Evolutionary conservation across 2,888 invertebrate genomes (phyloP), one percentile per base, ranked within the genome.

Genomic region (Hydraecia micacea): DNA sequence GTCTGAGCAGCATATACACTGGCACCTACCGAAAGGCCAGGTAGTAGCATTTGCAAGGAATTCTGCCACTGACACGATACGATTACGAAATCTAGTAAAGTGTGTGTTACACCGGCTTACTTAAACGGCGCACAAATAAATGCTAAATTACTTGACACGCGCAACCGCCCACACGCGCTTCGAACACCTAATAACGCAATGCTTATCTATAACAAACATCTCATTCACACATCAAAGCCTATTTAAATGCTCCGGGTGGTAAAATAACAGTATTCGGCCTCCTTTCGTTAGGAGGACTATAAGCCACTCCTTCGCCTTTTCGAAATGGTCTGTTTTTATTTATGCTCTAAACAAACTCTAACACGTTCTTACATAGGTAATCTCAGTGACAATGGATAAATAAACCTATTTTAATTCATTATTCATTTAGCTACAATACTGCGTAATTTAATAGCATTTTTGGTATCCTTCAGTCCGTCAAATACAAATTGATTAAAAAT

Each of bases 161-260:
- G 71, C 60, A 32, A 58, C 66, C 68, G 11, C 81, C 83, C 67
- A 84, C 86, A 80, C 83, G 79, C 79, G 70, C 28, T 73, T 73
- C 25, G 25, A 73, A 63, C 75, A 78, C 36, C 32, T 78, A 84
- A 87, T 87, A 89, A 83, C 86, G 75, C 65, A 81, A 90, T 83
- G 88, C 87, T 86, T 89, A 90, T 90, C 89, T 88, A 91, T 87
- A 84, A 87, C 90, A 91, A 92, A 91, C 91, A 92, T 86, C 89
- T 90, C 89, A 90, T 92, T 90, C 87, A 90, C 89, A 95, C 93
- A 94, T 95, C 96, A 95, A 95, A 95, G 92, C 92, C 84, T 91
- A 93, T 94, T 94, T 94, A 94, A 94, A 95, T 93, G 93, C 91
- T 90, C 89, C 86, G 91, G 91, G 66, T 90, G 91, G 90, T 90